Evolutionary conservation across 53 echinoderm and acorn worm species (phyloP).

Genomic region (Henricia sp.): DNA sequence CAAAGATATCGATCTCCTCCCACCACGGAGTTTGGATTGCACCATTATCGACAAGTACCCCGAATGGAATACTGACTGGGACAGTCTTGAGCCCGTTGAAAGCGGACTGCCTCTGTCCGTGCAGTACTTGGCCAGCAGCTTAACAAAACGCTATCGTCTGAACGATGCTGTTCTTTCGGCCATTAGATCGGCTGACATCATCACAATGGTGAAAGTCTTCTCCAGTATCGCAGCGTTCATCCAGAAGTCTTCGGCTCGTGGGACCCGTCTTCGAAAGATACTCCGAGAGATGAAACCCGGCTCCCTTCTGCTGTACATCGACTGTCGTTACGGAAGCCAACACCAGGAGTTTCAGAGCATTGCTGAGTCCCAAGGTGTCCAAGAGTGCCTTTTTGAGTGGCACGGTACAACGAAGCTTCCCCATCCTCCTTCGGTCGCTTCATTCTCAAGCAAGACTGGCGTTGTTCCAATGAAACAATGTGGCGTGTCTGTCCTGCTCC

Average conservation of each 20-base stretch:
- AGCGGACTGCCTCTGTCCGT: neutral
- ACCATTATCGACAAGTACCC: neutral
- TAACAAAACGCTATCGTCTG: neutral
- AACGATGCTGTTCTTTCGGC: neutral
- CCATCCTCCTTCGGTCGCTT: neutral
- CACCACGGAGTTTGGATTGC: neutral
- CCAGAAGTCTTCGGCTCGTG: neutral
- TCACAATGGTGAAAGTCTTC: slow-evolving; percentile 26
- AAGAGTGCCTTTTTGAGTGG: neutral
- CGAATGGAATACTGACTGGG: slow-evolving; percentile 8
- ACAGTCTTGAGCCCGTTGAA: neutral
- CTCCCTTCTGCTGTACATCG: slow-evolving; percentile 24
- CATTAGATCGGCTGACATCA: slow-evolving; percentile 7
- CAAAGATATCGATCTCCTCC: neutral
- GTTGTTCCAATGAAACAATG: no score
- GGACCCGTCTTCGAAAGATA: neutral
- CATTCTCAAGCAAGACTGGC: neutral
- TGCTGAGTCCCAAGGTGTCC: neutral
- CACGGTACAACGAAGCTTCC: neutral
- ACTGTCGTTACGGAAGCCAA: neutral
- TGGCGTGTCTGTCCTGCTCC: no score
- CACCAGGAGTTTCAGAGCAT: slow-evolving; percentile 10
- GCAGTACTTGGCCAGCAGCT: neutral
- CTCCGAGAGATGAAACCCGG: slow-evolving; percentile 17
- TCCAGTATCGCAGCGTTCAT: slow-evolving; percentile 9